Evolutionary conservation across 2,888 invertebrate species (phyloP).

Genomic region (Thymelicus lineola): DNA sequence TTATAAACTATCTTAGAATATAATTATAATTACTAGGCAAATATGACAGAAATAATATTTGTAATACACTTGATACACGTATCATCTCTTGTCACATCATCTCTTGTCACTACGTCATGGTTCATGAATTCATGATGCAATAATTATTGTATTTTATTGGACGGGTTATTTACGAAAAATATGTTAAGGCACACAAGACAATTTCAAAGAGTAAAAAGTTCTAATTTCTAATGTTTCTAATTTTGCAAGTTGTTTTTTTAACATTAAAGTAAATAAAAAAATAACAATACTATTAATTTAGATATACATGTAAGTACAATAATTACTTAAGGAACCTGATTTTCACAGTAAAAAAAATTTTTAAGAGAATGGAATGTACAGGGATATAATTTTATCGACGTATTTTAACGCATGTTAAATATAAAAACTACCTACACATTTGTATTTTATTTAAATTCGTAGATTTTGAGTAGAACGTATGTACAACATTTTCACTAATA

Average conservation of each 20-base stretch:
- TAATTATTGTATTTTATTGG: not conserved
- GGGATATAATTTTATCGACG: no score
- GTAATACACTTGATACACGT: not conserved
- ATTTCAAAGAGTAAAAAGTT: not conserved
- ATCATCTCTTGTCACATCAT: not conserved
- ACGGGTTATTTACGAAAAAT: not conserved
- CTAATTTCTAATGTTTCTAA: not conserved
- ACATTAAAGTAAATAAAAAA: not conserved
- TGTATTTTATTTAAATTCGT: no score
- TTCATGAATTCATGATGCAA: not conserved
- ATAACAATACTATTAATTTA: not conserved
- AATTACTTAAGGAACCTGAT: no score
- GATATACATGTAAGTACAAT: not conserved
- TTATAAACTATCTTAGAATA: not conserved
- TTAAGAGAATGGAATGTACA: no score
- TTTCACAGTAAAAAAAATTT: no score
- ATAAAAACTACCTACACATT: no score
- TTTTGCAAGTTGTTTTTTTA: not conserved
- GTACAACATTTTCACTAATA: no score
- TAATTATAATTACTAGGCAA: not conserved
- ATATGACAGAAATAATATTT: not conserved
- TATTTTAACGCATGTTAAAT: no score
- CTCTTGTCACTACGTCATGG: constrained; percentile 1
- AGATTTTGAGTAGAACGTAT: no score
- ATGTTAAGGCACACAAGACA: not conserved